Evolutionary conservation across 2,888 invertebrate species (phyloP), one percentile per base, ranked within the genome.

Genomic region (Aromia moschata): DNA sequence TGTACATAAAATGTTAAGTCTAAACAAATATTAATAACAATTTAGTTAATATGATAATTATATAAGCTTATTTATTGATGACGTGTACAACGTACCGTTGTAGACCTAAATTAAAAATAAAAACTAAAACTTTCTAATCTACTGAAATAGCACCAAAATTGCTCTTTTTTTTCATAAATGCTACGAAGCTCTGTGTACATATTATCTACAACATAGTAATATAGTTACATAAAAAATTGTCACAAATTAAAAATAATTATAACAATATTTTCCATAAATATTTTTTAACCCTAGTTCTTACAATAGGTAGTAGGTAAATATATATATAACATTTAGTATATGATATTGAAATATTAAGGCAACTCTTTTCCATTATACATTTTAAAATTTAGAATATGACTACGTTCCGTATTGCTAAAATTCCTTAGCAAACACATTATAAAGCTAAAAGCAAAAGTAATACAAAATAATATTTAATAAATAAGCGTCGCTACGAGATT

Each of bases 101-200:
- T 51, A 14, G 40, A 25, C 44, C 40, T 56, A 40, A 38, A 49
- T 49, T 43, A 33, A 56, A 47, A 40, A 46, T 59, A 57, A 53
- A 38, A 60, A 56, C 45, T 44, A 60, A 64, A 65, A 2, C 2
- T 67, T 64, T 66, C 68, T 70, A 72, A 69, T 65, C 77, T 77
- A 76, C 70, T 69, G 65, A 75, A 74, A 72, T 80, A 80, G 80
- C 80, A 80, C 79, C 80, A 79, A 77, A 75, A 71, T 74, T 76
- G 80, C 80, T 79, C 79, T 73, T 33, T 56, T n/a, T 60, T 67
- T 68, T 71, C 68, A 74, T 79, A 79, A 80, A 79, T 79, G 79
- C 79, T 76, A 71, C 70, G 56, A 77, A 79, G 76, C 77, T n/a
- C n/a, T 74, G 71, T 77, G 71, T 77, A 77, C 71, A 75, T 65